Evolutionary conservation across 2,797 vertebrate species (phyloP), one percentile per base, ranked within the genome.

Genomic region (Chanos chanos): DNA sequence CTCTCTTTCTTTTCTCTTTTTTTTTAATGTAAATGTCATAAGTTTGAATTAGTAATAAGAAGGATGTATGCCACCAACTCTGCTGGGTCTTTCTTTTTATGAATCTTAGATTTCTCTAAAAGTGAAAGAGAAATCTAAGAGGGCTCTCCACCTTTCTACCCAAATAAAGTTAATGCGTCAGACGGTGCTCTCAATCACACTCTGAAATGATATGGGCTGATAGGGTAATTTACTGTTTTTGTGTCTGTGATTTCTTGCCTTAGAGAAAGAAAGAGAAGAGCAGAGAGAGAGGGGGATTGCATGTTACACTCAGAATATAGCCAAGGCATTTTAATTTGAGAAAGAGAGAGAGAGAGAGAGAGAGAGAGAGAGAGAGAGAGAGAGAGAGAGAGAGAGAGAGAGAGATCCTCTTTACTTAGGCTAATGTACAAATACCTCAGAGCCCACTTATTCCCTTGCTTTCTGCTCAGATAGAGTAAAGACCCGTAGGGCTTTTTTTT

Each of bases 371-470:
- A 28, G 31, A 15, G 5, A 60, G 3, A 52, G 10, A 43, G 6
- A n/a, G 12, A n/a, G 24, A 7, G 4, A 24, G 15, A 36, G 21
- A 45, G 5, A 34, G 2, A 13, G 4, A 21, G 55, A 51, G 34
- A 54, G 6, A 5, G 48, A 36, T 43, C 21, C 13, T 21, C 12
- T 19, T 1, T 34, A 57, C 45, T 59, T 59, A 53, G 18, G 22
- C 37, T 58, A 27, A 40, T 36, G 31, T 45, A 69, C 66, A 67
- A 72, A 75, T 52, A 62, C 47, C 61, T 58, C 47, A 55, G 51
- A 70, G 58, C 66, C 72, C 63, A 69, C 68, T 68, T n/a, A n/a
- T n/a, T 70, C 71, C 73, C 63, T 70, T 50, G 58, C 61, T 61
- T 68, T 33, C n/a, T 30, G 51, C 64, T 54, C 41, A 47, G 51